Base-by-base conservation (phyloP, 2,888 invertebrate genomes). In the Apantesis nais region DNA sequence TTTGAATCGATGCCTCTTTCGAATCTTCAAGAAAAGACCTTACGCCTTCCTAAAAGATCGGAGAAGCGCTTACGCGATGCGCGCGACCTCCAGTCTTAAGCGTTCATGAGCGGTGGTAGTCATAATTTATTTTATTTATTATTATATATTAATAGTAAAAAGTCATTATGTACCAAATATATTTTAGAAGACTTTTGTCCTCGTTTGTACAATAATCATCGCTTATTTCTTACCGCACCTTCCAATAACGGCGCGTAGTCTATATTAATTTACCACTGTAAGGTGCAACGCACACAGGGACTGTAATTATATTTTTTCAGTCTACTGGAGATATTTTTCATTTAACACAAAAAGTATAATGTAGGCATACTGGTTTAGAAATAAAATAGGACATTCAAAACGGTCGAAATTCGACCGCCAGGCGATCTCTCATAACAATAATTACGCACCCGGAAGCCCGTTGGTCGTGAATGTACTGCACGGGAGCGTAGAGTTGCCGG, bases 181-280 rank as follows among this genome's bases (percentile, higher is more conserved):
- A 14, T 60, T 61, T 48, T 19, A 2, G 9, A 64, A 11, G 11
- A 31, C 41, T 67, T 29, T 72, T 74, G 78, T 68, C 0, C 7
- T 16, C 72, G 78, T 79, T 69, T 78, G 86, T 89, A 85, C 85
- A 68, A 71, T 81, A 84, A 83, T 83, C 76, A 78, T 79, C 84
- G 81, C 67, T 84, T 85, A 86, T 88, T 86, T 87, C 85, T 72
- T 79, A 88, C 92, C 92, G 79, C 92, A 82, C 91, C 91, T 88
- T 73, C 74, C 86, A 86, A 88, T 88, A 89, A 89, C 84, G 82
- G 83, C 75, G 78, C 75, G 74, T 72, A 74, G 83, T 85, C 86
- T 86, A 75, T 88, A 90, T 90, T 89, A 88, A 90, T 91, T 89
- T 87, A 82, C 82, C 82, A 79, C 82, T 75, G 71, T 85, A 78